Percentiles rank a stretch among this genome's conserved stretches.
Conservation (phyloP, 2,113 vertebrate species). For the Atractosteus spatula region DNA sequence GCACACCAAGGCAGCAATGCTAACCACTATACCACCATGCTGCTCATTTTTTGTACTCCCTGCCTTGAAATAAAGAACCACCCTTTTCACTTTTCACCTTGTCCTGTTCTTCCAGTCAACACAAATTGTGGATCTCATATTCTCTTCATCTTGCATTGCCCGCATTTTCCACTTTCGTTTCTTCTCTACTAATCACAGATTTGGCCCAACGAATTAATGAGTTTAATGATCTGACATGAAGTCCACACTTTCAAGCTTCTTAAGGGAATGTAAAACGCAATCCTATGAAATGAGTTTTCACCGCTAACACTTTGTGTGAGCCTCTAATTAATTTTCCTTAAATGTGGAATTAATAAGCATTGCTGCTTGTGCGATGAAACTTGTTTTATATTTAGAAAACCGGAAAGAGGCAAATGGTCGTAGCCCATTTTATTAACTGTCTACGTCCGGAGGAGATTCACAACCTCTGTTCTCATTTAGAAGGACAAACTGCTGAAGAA, state of each 20-base stretch:
- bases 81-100: too few species aligned
- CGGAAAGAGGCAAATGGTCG: too few species aligned
- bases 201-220: background rate
- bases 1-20: too few species aligned
- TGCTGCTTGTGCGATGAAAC: too few species aligned
- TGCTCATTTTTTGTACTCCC: too few species aligned
- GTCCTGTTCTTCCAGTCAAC: too few species aligned
- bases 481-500: background rate
- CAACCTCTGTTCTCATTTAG: background rate
- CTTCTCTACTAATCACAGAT: background rate
- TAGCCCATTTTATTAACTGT: too few species aligned
- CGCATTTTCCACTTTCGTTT: slow-evolving; percentile 6
- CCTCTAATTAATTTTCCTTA: background rate
- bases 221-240: too few species aligned
- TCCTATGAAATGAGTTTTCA: background rate
- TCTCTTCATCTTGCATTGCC: slow-evolving; percentile 7
- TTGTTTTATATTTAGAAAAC: background rate
- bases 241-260: too few species aligned
- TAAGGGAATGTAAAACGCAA: background rate
- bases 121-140: background rate
- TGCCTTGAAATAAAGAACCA: too few species aligned
- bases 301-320: background rate
- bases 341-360: background rate
- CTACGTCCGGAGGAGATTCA: too few species aligned
- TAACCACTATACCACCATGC: too few species aligned